Conservation (phyloP, 2,797 vertebrate species). For the Bradypodion ventrale region DNA sequence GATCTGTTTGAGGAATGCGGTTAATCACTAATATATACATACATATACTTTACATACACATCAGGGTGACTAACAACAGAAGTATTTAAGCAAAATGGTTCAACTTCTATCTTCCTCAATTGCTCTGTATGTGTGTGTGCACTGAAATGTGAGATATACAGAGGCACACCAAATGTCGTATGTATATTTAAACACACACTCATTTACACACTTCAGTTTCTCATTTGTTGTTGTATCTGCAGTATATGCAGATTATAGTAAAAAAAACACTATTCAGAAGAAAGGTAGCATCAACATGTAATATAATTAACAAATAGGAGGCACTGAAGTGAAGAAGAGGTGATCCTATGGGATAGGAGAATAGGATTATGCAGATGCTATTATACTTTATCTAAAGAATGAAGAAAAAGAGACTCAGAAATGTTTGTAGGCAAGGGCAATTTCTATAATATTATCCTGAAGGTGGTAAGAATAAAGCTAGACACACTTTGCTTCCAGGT, state of each 20-base stretch:
- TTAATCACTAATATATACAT: too few species aligned
- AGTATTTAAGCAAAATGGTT: too few species aligned
- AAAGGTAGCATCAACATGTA: neutral
- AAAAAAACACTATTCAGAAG: too few species aligned
- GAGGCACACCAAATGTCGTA: too few species aligned
- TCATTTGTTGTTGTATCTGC: neutral
- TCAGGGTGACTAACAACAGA: too few species aligned
- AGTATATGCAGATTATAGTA: too few species aligned
- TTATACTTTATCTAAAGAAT: rapidly evolving
- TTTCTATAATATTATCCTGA: neutral
- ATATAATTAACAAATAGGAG: neutral
- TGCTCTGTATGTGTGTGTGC: too few species aligned
- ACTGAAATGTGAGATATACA: too few species aligned
- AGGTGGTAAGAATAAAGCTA: neutral
- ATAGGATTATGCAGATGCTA: rapidly evolving
- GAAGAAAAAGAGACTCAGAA: neutral
- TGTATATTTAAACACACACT: too few species aligned
- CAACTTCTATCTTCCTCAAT: too few species aligned
- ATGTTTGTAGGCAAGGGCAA: neutral
- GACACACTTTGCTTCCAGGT: neutral
- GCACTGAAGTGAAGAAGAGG: neutral
- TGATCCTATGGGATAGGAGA: neutral
- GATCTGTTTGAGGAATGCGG: too few species aligned
- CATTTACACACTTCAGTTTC: neutral
- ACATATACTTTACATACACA: too few species aligned